phyloP scores from a whole-genome alignment of 2,888 invertebrate species.

The Ophioninae sp. region DNA sequence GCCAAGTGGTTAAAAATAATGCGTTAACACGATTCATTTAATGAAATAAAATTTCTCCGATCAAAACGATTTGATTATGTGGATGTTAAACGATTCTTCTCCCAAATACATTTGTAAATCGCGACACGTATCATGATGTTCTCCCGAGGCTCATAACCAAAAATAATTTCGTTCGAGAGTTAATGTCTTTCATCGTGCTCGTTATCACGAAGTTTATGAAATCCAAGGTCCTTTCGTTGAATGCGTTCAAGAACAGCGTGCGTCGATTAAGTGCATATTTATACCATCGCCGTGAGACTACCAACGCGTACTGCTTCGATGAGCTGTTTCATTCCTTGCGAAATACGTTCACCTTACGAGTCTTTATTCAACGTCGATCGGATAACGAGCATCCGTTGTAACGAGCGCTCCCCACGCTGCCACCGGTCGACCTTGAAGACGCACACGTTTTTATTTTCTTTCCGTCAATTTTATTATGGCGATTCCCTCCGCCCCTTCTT shows the following conservation, averaged over 20 bases:
- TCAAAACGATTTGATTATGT: not conserved
- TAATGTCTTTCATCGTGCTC: not conserved
- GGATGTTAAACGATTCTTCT: not conserved
- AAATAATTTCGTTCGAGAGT: not conserved
- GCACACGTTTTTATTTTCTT: constrained; percentile 22
- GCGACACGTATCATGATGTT: no score
- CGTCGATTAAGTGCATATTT: constrained; percentile 11
- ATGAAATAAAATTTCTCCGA: not conserved
- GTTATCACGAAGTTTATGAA: no score
- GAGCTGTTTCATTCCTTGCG: constrained; percentile 11
- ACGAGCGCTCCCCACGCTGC: constrained; percentile 23
- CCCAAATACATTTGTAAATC: not conserved
- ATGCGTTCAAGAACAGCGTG: not conserved
- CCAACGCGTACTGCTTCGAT: constrained; percentile 14
- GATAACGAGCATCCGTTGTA: constrained; percentile 26
- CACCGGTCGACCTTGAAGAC: constrained; percentile 47
- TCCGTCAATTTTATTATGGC: not conserved
- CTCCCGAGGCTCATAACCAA: not conserved
- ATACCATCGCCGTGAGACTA: not conserved
- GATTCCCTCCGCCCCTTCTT: constrained; percentile 3
- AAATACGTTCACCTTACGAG: constrained; percentile 17
- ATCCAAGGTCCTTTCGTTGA: not conserved
- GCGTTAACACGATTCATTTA: not conserved
- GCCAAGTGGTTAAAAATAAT: not conserved
- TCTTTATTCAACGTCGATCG: constrained; percentile 23